A percentile compares a stretch with the other conserved stretches of the same genome.
Evolutionary conservation across 1,140 invertebrate species (phyloP).

Genomic region (Heliothis virescens): DNA sequence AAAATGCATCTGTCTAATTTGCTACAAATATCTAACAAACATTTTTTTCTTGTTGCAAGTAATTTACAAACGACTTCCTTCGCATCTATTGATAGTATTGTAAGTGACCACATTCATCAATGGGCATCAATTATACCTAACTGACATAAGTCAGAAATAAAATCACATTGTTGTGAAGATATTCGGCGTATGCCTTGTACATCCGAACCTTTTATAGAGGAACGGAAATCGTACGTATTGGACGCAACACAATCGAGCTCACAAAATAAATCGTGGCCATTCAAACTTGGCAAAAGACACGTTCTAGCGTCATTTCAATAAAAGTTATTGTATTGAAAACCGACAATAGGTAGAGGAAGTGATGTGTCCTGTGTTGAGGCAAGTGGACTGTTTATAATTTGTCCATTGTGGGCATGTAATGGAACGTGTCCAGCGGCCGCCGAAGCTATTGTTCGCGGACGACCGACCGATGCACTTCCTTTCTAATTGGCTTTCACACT

Average conservation of each 20-base stretch:
- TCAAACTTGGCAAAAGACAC: constrained; percentile 64
- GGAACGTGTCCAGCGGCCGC: constrained; percentile 68
- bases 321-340: constrained; percentile 84
- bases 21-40: constrained; percentile 34
- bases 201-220: constrained; percentile 67
- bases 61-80: constrained; percentile 63
- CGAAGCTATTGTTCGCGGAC: constrained; percentile 64
- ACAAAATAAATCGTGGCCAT: constrained; percentile 75
- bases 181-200: constrained; percentile 63
- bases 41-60: constrained; percentile 63
- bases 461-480: constrained; percentile 63
- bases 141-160: constrained; percentile 69
- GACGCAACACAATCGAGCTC: constrained; percentile 68
- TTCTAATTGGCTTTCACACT: constrained; percentile 77
- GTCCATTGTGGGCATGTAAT: constrained; percentile 76
- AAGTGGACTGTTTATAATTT: constrained; percentile 86
- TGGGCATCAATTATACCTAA: constrained; percentile 49
- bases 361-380: constrained; percentile 80
- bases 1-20: constrained; percentile 6
- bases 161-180: constrained; percentile 61
- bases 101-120: constrained; percentile 55
- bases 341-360: constrained; percentile 84
- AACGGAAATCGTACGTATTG: constrained; percentile 81
- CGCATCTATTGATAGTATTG: constrained; percentile 43
- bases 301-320: constrained; percentile 83